Evolutionary conservation across 2,113 vertebrate species (phyloP), one percentile per base, ranked within the genome.

Genomic region (Leucoraja erinaceus): DNA sequence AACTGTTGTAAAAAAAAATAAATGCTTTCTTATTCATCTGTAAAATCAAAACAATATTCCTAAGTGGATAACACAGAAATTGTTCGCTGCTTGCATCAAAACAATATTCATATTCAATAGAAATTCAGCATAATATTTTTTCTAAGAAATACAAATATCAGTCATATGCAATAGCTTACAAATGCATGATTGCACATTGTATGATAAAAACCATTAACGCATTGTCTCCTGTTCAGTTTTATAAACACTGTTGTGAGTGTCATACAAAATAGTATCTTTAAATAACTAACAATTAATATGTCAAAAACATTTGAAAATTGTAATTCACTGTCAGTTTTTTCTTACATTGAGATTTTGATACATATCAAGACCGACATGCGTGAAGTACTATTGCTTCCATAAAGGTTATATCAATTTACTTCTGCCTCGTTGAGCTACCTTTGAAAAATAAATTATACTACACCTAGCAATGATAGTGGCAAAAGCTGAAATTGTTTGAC

Each of bases 351-450:
- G 68, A 72, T 72, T 91, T 91, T 91, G 90, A 91, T 91, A 54
- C 90, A 72, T 14, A 91, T 91, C 47, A 91, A 91, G 90, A 91
- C 66, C 59, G 90, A 72, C 90, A 91, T 54, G 90, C 90, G 68
- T 72, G 90, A 91, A 91, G 90, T 91, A 72, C 33, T 54, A 72
- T 54, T 91, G 90, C 68, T 68, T 91, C 90, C 38, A 54, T 91
- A 91, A 91, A 91, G 90, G 90, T 91, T 91, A 91, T 38, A 74
- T 70, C 90, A 91, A 91, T 91, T 91, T 91, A 72, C 68, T 91
- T 91, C 90, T 91, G 90, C 22, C 38, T 72, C 47, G 33, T 72
- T 72, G 88, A 91, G 61, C 18, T 91, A 91, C 33, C 90, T 91
- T 91, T 91, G 90, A 72, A 91, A 91, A 91, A 72, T 91, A 72